Base-by-base conservation (phyloP, 1,140 invertebrate genomes). In the Macrosteles quadrilineatus region DNA sequence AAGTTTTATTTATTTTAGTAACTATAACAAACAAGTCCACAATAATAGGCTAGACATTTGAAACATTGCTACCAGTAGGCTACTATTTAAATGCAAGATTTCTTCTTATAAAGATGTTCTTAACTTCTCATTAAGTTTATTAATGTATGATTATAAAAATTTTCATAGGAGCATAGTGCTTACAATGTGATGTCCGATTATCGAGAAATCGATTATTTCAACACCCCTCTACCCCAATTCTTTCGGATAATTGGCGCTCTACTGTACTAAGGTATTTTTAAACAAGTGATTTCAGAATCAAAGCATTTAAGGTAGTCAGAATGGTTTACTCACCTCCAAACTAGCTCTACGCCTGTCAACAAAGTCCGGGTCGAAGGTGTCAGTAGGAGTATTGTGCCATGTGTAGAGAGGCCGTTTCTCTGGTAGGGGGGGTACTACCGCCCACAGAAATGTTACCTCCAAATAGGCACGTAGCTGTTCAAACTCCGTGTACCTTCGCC, bases 291-390 rank as follows among this genome's bases (percentile, higher is more conserved):
- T n/a, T n/a, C n/a, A n/a, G n/a, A n/a, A n/a, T n/a, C n/a, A n/a
- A n/a, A n/a, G n/a, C n/a, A 36, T 36, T 36, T 6, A 6, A 36
- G 32, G 32, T 36, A 6, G 4, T 36, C 32, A 36, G 4, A 36
- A 36, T 6, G 32, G 14, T 6, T 36, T 36, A n/a, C n/a, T n/a
- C n/a, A 88, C 87, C 80, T 95, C 92, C 43, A 95, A 81, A 1
- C 90, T 90, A 64, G 90, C 90, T 75, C 91, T 82, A 73, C 92
- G 82, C 25, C 91, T 83, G 77, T 94, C 92, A 62, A 95, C 86
- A 81, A 94, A 95, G 77, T 94, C 92, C n/a, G 91, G 90, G 80
- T 93, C 91, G 75, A 92, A 91, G 31, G 90, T 91, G 77, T 94
- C 91, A 47, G 87, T 90, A 1, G 87, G 84, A 11, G 86, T 81